These are phyloP conservation scores for Prenolepis imparis DNA, from an alignment of 2,888 invertebrate species.

Conservation along the genomic window DNA sequence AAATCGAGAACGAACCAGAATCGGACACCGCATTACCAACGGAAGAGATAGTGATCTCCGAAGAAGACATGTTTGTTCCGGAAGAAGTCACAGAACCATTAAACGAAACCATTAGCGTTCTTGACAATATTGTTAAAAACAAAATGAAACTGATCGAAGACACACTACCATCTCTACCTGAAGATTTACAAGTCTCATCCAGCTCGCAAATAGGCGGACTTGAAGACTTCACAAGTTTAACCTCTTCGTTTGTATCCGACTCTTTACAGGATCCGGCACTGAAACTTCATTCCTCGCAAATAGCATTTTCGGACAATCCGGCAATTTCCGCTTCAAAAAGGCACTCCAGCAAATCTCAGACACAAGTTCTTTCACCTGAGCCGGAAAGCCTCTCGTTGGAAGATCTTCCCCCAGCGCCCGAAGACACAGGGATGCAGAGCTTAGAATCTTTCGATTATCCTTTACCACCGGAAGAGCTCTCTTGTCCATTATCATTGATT, in stretches of 20 bases:
- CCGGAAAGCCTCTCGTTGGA: slow-evolving; percentile 56
- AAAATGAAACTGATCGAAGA: slow-evolving; percentile 51
- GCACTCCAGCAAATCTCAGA: slow-evolving; percentile 14
- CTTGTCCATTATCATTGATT: slow-evolving; percentile 54
- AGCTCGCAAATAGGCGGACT: slow-evolving; percentile 40
- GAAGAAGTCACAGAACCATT: slow-evolving; percentile 16
- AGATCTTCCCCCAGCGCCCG: slow-evolving; percentile 63
- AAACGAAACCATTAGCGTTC: slow-evolving; percentile 10
- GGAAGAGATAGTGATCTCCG: slow-evolving; percentile 53
- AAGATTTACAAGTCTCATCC: slow-evolving; percentile 66
- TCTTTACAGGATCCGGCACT: background rate
- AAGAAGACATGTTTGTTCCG: slow-evolving; percentile 46
- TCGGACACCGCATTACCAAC: slow-evolving; percentile 33
- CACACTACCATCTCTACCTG: slow-evolving; percentile 68
- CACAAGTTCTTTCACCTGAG: slow-evolving; percentile 8
- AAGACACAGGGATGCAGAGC: slow-evolving; percentile 31
- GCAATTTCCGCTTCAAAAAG: background rate
- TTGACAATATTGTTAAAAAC: slow-evolving; percentile 44
- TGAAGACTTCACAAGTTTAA: too few species aligned
- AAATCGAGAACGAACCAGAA: slow-evolving; percentile 46
- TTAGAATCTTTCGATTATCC: slow-evolving; percentile 65
- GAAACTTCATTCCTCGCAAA: background rate
- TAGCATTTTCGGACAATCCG: slow-evolving; percentile 3
- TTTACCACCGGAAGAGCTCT: slow-evolving; percentile 72
- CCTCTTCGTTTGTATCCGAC: background rate